Base-by-base conservation (phyloP, 2,888 invertebrate species). In the Hemithea aestivaria region DNA sequence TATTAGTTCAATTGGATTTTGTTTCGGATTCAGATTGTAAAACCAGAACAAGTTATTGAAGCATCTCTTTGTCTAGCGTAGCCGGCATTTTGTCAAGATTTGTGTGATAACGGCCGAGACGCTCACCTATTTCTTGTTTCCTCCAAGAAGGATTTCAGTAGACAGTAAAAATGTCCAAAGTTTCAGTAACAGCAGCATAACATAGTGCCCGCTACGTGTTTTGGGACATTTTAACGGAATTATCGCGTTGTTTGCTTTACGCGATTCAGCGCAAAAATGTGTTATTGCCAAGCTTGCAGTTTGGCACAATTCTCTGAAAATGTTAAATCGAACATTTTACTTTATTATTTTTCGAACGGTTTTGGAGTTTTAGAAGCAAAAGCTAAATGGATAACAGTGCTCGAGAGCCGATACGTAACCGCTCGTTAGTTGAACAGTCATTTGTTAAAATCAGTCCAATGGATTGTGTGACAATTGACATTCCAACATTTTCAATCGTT, bases 101-200 rank as follows among this genome's bases (percentile, higher is more conserved):
- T 61, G 51, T 52, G 58, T 56, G 66, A 67, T 66, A 70, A 60
- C 59, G 47, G 39, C 38, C 45, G 46, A 44, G 53, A 58, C 48
- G 55, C 56, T 55, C 53, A 55, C 60, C 57, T 51, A 59, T 61
- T 60, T 52, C 51, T 53, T 57, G 56, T 68, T 63, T 59, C 51
- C 55, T 50, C 49, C 43, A 50, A 48, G 56, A 58, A 63, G 56
- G 59, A 61, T 62, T 65, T 62, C 58, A 56, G 49, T 59, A 64
- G 64, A 67, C 65, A 65, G 59, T 73, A 73, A 75, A 76, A 75
- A 71, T 72, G 71, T 73, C 69, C 50, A 69, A 76, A 76, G 59
- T 75, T 73, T 66, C 58, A 53, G 57, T 54, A 26, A 29, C 32
- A 62, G 63, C 58, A 53, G 43, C 59, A 62, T 64, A 69, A 70